Base-by-base conservation (phyloP, 2,888 invertebrate genomes). In the Blastobasis lacticolella region DNA sequence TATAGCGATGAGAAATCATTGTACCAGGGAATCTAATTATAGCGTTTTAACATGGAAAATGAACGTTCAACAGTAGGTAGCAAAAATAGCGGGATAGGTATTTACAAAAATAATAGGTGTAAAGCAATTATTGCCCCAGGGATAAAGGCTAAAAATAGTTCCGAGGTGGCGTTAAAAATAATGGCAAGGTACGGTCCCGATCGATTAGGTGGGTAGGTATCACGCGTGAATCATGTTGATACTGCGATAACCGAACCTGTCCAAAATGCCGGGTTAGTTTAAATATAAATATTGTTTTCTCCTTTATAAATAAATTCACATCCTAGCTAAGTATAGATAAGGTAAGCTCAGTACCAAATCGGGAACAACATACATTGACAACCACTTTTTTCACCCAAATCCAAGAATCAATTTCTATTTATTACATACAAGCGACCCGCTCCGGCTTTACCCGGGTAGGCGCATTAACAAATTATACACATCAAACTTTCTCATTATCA, bases 121-220 rank as follows among this genome's bases (percentile, higher is more conserved):
- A 69, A 72, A 73, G 64, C 73, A 73, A 78, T 76, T 68, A 74
- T 72, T 73, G 66, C 65, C 71, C 71, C 73, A 69, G 68, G 71
- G 69, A 71, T 71, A 71, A 71, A 69, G 67, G 64, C 64, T 80
- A 80, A 69, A 79, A 78, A 79, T 80, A 80, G 79, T 63, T 69
- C 75, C 76, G 76, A 73, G 69, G 65, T 69, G 66, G 73, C 67
- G 73, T 73, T 77, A 77, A 77, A 80, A 76, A 77, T 71, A 67
- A 67, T 71, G 66, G 66, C 63, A 69, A 67, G 62, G 61, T 67
- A n/a, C n/a, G 10, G 60, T 42, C 46, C 6, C 10, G 23, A 23
- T 23, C 23, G 23, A 23, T 23, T 23, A 23, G 23, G 23, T 23
- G 23, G 23, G 23, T 23, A 23, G 23, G 23, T 23, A 23, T 23